Conservation (phyloP, 92 coral and sea anemone genomes). For the Virgularia gustaviana region DNA sequence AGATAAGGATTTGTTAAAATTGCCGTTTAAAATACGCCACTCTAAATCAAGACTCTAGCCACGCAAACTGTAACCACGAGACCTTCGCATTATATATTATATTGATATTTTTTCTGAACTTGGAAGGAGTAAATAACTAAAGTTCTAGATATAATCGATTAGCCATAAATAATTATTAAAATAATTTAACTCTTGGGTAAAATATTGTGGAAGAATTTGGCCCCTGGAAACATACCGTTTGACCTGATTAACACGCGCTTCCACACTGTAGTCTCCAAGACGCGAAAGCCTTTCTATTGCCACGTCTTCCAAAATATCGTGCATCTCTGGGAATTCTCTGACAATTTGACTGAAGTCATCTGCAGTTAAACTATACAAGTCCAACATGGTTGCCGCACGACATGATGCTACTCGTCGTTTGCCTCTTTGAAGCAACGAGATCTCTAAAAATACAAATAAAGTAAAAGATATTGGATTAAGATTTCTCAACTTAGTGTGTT, state of each 20-base stretch:
- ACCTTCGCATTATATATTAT: too few relatives aligned
- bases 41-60: too few relatives aligned
- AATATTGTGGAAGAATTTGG: background rate
- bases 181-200: background rate
- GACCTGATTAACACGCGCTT: conserved; percentile 7
- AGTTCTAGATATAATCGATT: too few relatives aligned
- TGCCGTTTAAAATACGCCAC: too few relatives aligned
- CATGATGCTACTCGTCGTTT: conserved; percentile 90
- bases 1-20: too few relatives aligned
- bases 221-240: conserved; percentile 27
- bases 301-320: conserved; percentile 66
- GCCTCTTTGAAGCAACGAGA: conserved; percentile 78
- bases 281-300: conserved; percentile 90
- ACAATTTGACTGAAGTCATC: conserved; percentile 75
- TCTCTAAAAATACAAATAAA: conserved; percentile 46
- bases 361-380: conserved; percentile 72
- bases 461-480: too few relatives aligned
- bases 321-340: conserved; percentile 79
- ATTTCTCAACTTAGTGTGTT: too few relatives aligned
- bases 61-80: too few relatives aligned
- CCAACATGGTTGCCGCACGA: conserved; percentile 90
- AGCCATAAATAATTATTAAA: too few relatives aligned
- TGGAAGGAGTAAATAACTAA: too few relatives aligned
- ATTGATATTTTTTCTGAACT: too few relatives aligned
- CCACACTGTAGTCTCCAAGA: conserved; percentile 40